Conservation (phyloP, 2,113 vertebrate species). For the Acanthochromis polyacanthus region DNA sequence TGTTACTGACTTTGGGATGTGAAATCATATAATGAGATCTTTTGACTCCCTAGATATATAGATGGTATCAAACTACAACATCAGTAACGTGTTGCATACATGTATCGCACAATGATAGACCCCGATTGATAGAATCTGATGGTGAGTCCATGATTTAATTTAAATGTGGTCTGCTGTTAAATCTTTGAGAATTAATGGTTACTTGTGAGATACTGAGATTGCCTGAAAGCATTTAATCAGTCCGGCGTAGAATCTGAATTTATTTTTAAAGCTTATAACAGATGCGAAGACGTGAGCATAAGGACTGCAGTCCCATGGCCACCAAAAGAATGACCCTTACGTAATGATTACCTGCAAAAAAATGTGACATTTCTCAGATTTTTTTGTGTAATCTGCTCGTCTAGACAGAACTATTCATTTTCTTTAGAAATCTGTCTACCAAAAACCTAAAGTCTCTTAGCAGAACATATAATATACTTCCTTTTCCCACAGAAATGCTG, state of each 20-base stretch:
- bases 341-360: slow-evolving; percentile 18
- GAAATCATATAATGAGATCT: slow-evolving; percentile 75
- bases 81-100: slow-evolving; percentile 41
- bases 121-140: slow-evolving; percentile 25
- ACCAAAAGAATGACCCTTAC: slow-evolving; percentile 24
- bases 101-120: slow-evolving; percentile 17
- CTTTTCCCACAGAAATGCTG: background rate
- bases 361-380: slow-evolving; percentile 35
- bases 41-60: slow-evolving; percentile 17
- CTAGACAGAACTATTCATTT: slow-evolving; percentile 58
- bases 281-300: slow-evolving; percentile 37
- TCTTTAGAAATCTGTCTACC: slow-evolving; percentile 25
- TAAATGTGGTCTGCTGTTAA: slow-evolving; percentile 33
- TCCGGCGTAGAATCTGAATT: slow-evolving; percentile 29
- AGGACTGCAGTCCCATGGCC: slow-evolving; percentile 32
- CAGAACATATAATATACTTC: slow-evolving; percentile 16
- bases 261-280: slow-evolving; percentile 56
- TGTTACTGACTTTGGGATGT: slow-evolving; percentile 36
- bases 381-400: slow-evolving; percentile 41
- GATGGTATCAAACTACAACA: slow-evolving; percentile 39
- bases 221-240: slow-evolving; percentile 42
- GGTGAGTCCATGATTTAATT: slow-evolving; percentile 24
- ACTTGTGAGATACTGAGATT: slow-evolving; percentile 32
- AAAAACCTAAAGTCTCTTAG: slow-evolving; percentile 64
- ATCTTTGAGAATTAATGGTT: slow-evolving; percentile 37